Evolutionary conservation across 1,140 invertebrate species (phyloP).

Genomic region (Dryas iulia): DNA sequence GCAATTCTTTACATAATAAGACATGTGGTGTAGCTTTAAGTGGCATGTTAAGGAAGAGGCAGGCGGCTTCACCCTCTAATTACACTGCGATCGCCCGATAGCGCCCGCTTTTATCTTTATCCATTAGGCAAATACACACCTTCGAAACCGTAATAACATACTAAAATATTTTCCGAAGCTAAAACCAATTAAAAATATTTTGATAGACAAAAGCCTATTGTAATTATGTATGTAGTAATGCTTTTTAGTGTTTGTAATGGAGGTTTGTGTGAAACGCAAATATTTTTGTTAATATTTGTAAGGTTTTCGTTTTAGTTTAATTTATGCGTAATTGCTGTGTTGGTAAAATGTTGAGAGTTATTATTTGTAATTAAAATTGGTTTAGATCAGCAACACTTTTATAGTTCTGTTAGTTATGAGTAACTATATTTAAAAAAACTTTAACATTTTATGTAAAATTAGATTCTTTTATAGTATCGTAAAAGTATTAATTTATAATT

Average conservation of each 20-base stretch:
- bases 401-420: too few relatives aligned
- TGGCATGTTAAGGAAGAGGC: constrained; percentile 44
- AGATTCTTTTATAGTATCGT: too few relatives aligned
- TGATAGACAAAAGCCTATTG: constrained; percentile 74
- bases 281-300: constrained; percentile 45
- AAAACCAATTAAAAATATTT: constrained; percentile 78
- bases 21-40: constrained; percentile 70
- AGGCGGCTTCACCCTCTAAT: constrained; percentile 58
- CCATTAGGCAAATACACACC: constrained; percentile 79
- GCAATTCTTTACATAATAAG: constrained; percentile 53
- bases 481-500: too few relatives aligned
- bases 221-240: constrained; percentile 57
- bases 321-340: not conserved
- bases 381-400: not conserved
- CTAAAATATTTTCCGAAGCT: constrained; percentile 69
- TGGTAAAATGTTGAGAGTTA: not conserved
- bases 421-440: too few relatives aligned
- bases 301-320: constrained; percentile 1
- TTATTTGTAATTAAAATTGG: not conserved
- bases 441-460: too few relatives aligned
- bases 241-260: constrained; percentile 47
- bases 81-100: constrained; percentile 65
- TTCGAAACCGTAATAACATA: constrained; percentile 69
- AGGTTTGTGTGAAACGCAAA: constrained; percentile 52
- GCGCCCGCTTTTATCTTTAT: constrained; percentile 74